Base-by-base conservation (phyloP, 2,797 vertebrate species). In the Psittacula echo region DNA sequence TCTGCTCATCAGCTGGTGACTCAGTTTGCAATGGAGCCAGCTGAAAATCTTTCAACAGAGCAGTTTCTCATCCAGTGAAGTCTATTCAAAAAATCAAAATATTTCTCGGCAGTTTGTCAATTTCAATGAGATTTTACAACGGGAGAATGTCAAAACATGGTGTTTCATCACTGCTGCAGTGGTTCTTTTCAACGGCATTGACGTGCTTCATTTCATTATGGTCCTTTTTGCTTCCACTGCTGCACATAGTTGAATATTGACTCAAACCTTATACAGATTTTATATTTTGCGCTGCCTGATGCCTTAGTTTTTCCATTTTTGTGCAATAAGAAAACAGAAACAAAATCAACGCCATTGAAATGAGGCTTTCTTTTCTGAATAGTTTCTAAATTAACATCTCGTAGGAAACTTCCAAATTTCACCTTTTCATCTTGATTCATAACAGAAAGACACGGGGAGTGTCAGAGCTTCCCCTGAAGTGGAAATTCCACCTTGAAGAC, bases 51-150 rank as follows among this genome's bases (percentile, higher is more conserved):
- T 96, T 96, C 96, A 96, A 75, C 87, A 72, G 53, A 92, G 82
- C 3, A 3, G 62, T 92, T 90, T 73, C 92, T 90, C 78, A 85
- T 95, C 94, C 96, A 95, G 92, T 71, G 44, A 89, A 93, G 71
- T 73, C 94, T 96, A 95, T 82, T 86, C 67, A 95, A 96, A 95
- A 94, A 95, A 96, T 92, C 90, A 97, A 97, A 97, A 95, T 97
- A 89, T 94, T 96, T 95, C 91, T 95, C 91, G 0, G 87, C 89
- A 91, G 89, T 96, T 93, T 96, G 95, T 96, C 95, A 93, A 91
- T 94, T 90, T 94, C 87, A 90, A 94, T 96, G 94, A 92, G 72
- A 91, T 94, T 93, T 96, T 96, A 95, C 96, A 96, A 94, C 79
- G 88, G 70, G 89, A 94, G 77, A 85, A 90, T 97, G 96, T 96